Conservation (phyloP, 2,888 invertebrate genomes). For the Aleiodes testaceus region DNA sequence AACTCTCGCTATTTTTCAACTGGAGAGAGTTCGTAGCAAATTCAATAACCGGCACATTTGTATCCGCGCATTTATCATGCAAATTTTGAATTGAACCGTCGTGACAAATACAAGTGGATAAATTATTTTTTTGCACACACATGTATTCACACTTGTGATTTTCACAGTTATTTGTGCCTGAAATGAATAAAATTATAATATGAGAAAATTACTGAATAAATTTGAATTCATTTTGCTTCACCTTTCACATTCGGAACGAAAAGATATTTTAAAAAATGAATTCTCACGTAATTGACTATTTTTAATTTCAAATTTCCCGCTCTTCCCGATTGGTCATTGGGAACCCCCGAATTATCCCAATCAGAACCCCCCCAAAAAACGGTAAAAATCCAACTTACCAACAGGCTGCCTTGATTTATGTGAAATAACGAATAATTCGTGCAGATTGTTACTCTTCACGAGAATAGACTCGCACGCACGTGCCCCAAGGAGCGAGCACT, state of each 20-base stretch:
- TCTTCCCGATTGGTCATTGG: no score
- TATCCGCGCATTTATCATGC: slow-evolving; percentile 48
- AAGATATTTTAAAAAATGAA: no score
- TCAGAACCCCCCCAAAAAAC: not conserved
- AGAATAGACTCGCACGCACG: slow-evolving; percentile 74
- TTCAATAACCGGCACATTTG: slow-evolving; percentile 33
- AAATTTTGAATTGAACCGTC: slow-evolving; percentile 69
- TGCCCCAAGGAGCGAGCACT: slow-evolving; percentile 77
- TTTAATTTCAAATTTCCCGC: no score
- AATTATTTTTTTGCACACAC: slow-evolving; percentile 76
- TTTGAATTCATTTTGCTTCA: no score
- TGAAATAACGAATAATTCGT: slow-evolving; percentile 74
- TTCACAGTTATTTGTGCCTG: slow-evolving; percentile 74
- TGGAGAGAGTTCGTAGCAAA: slow-evolving; percentile 8
- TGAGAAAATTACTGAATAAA: not conserved
- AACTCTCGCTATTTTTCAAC: slow-evolving; percentile 18
- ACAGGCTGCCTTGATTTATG: slow-evolving; percentile 76
- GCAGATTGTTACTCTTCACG: slow-evolving; percentile 72
- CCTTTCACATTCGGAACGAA: no score
- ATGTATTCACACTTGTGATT: slow-evolving; percentile 76
- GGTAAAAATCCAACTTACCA: slow-evolving; percentile 52
- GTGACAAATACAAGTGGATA: slow-evolving; percentile 76
- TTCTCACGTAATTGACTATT: no score
- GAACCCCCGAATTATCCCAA: no score
- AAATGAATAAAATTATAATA: slow-evolving; percentile 20